Conservation (phyloP, 2,888 invertebrate genomes). For the Abrostola tripartita region DNA sequence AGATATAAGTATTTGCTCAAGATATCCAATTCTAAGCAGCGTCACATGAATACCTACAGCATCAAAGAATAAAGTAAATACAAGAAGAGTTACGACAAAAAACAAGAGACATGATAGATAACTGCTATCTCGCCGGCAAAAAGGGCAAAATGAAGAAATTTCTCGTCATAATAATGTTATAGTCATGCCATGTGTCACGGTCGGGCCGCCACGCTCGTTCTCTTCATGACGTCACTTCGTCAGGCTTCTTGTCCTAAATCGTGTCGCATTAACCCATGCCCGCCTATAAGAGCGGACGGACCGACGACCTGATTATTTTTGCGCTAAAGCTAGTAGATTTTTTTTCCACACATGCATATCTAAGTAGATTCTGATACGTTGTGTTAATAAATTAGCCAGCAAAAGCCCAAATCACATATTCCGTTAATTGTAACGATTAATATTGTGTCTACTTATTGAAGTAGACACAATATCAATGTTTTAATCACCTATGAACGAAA, state of each 20-base stretch:
- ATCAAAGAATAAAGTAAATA: conserved; percentile 6
- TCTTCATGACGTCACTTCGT: conserved; percentile 67
- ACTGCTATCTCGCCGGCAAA: conserved; percentile 70
- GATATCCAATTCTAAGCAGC: not conserved
- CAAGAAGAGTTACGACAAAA: conserved; percentile 16
- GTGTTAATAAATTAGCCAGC: no score
- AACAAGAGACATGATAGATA: conserved; percentile 70
- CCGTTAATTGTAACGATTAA: no score
- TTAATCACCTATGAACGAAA: no score
- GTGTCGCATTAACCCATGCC: conserved; percentile 69
- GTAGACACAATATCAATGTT: no score
- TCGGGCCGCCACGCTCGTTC: conserved; percentile 59
- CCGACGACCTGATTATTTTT: conserved; percentile 1
- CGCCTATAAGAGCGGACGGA: conserved; percentile 52
- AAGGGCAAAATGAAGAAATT: conserved; percentile 76
- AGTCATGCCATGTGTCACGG: conserved; percentile 75
- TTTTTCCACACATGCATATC: no score
- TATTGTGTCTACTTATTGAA: no score
- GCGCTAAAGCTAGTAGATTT: no score
- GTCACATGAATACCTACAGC: not conserved
- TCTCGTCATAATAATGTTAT: conserved; percentile 76
- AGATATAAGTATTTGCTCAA: no score
- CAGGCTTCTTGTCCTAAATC: conserved; percentile 71
- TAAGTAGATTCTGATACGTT: no score
- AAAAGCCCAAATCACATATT: no score